Conservation (phyloP, 2,888 invertebrate genomes). For the Zhuqinia jingwanae region DNA sequence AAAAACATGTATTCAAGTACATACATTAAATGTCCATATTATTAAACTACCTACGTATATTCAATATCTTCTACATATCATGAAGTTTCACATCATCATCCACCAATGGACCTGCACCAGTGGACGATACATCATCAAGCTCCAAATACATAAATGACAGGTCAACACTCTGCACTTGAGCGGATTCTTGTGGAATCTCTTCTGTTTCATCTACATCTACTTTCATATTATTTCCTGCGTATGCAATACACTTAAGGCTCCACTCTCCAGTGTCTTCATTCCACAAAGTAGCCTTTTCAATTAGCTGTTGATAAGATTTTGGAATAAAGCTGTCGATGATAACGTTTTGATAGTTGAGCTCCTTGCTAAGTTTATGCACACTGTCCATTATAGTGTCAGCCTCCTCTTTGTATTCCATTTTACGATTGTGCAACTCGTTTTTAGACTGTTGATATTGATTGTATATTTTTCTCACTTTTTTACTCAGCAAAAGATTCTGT, state of each 20-base stretch:
- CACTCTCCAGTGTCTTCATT: constrained; percentile 99
- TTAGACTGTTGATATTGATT: constrained; percentile 92
- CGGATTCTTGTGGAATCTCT: constrained; percentile 57
- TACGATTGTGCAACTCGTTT: constrained; percentile 91
- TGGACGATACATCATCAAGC: constrained; percentile 52
- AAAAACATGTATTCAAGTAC: too few species aligned
- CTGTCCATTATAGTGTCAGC: constrained; percentile 98
- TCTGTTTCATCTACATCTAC: constrained; percentile 79
- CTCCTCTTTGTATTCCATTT: constrained; percentile 97
- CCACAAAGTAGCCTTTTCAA: constrained; percentile 96
- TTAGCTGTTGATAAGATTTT: constrained; percentile 93
- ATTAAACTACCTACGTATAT: too few species aligned
- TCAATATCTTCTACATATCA: constrained; percentile 41
- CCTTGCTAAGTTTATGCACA: constrained; percentile 93
- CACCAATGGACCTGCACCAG: not conserved
- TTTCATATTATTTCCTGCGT: constrained; percentile 98
- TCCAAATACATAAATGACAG: constrained; percentile 69
- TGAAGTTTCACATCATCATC: constrained; percentile 43
- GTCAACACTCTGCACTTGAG: constrained; percentile 67
- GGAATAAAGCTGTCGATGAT: constrained; percentile 97
- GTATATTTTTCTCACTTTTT: constrained; percentile 94
- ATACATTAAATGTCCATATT: too few species aligned
- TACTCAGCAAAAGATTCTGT: constrained; percentile 94
- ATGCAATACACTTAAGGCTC: constrained; percentile 98
- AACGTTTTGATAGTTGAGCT: constrained; percentile 93